A percentile compares a stretch with the other conserved stretches of the same genome.
These are phyloP conservation scores for Smithornis capensis DNA, from an alignment of 2,113 vertebrate genomes.

Conservation along the genomic window DNA sequence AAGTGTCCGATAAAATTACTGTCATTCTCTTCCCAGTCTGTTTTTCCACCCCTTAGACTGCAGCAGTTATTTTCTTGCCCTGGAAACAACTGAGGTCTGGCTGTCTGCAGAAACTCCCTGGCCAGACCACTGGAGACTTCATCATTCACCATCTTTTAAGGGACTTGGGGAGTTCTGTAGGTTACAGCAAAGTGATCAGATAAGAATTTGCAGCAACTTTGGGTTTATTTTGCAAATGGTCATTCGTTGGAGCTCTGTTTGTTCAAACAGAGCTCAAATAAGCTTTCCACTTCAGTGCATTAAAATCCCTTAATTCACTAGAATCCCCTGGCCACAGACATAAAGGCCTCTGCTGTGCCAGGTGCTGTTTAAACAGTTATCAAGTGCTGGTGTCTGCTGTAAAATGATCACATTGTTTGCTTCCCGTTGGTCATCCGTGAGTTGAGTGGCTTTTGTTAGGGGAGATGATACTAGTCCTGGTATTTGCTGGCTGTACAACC, in stretches of 20 bases:
- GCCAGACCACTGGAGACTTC: background rate
- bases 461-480: conserved; percentile 9
- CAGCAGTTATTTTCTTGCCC: background rate
- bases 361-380: conserved; percentile 35
- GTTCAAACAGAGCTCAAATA: conserved; percentile 43
- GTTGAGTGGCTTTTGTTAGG: conserved; percentile 28
- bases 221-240: conserved; percentile 34
- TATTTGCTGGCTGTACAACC: background rate
- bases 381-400: conserved; percentile 12
- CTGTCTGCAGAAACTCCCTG: background rate
- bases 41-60: background rate
- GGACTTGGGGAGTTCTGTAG: background rate
- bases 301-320: conserved; percentile 45
- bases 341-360: conserved; percentile 4
- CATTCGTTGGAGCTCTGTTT: background rate
- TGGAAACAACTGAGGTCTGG: background rate
- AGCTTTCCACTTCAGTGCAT: conserved; percentile 39
- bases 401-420: background rate
- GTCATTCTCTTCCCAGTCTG: background rate
- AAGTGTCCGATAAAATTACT: background rate
- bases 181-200: background rate
- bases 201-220: background rate
- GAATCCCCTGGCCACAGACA: background rate
- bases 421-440: background rate
- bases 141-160: background rate